A percentile compares a stretch with the other conserved stretches of the same genome.
phyloP scores from a whole-genome alignment of 2,113 vertebrate genomes.

The Octodon degus region DNA sequence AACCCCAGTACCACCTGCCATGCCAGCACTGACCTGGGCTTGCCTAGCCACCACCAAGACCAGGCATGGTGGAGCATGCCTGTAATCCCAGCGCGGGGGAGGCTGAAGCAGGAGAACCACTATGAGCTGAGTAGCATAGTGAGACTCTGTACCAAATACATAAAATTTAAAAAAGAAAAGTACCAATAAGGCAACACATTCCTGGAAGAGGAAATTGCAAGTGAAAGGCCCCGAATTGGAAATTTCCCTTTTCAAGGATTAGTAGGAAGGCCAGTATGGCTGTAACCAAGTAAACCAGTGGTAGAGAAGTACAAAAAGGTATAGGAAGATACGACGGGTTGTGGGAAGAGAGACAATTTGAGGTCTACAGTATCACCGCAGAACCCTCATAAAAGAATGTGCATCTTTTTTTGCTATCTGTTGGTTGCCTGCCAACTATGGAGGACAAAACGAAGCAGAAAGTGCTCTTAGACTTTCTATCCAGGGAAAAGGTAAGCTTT shows the following conservation, averaged over 20 bases:
- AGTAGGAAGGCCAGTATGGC: accelerated
- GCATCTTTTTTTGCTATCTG: background rate
- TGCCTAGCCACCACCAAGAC: no score
- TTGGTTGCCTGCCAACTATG: background rate
- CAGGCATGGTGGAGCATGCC: no score
- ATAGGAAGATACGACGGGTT: background rate
- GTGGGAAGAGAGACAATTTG: background rate
- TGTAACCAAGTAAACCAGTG: background rate
- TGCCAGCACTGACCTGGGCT: no score
- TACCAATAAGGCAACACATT: background rate
- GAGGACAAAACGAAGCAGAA: background rate
- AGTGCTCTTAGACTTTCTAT: background rate
- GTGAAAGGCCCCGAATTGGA: background rate
- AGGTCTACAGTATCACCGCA: background rate
- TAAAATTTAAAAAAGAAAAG: no score
- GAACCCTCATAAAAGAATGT: background rate
- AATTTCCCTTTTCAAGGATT: background rate
- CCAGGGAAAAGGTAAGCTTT: background rate
- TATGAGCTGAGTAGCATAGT: no score
- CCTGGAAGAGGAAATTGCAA: background rate
- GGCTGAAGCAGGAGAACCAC: no score
- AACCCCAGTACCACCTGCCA: no score
- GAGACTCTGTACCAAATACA: no score
- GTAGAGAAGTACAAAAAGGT: background rate
- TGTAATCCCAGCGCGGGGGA: no score